These are phyloP conservation scores for Neoitamus cyanurus DNA, from an alignment of 2,888 invertebrate genomes.

Conservation along the genomic window DNA sequence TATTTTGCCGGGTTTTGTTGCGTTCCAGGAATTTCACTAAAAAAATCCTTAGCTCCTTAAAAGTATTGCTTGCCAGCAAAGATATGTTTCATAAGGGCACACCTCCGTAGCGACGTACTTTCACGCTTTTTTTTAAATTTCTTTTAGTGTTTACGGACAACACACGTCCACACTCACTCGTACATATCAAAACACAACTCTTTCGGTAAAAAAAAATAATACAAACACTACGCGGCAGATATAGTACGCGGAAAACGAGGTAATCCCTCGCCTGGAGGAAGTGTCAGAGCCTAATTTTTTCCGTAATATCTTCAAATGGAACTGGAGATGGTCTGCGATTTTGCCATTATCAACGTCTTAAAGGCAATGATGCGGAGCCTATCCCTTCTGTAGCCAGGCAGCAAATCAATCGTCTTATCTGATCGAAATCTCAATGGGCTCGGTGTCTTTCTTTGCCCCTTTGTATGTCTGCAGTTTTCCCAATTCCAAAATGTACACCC, in stretches of 20 bases:
- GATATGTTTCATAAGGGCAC: not conserved
- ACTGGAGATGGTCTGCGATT: not conserved
- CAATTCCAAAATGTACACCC: not conserved
- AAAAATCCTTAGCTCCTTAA: not conserved
- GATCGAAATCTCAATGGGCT: not conserved
- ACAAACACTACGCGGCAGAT: not conserved
- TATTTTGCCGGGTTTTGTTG: constrained; percentile 50
- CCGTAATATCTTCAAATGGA: not conserved
- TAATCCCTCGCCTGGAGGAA: constrained; percentile 7
- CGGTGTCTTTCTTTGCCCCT: not conserved
- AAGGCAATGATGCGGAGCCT: not conserved
- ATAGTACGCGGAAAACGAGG: constrained; percentile 29
- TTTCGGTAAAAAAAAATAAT: not conserved
- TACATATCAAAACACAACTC: not conserved
- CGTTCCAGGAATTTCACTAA: not conserved
- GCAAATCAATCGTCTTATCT: not conserved
- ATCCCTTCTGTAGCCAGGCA: not conserved
- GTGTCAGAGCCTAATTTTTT: not conserved
- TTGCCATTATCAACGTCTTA: not conserved
- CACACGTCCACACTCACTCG: constrained; percentile 1
- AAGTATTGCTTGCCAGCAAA: not conserved
- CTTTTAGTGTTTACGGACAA: not conserved
- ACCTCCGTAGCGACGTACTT: not conserved
- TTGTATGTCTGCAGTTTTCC: not conserved
- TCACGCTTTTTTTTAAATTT: not conserved